A percentile compares a stretch with the other conserved stretches of the same genome.
phyloP scores from a whole-genome alignment of 2,113 vertebrate genomes.

The Coptodon bakossiorum region DNA sequence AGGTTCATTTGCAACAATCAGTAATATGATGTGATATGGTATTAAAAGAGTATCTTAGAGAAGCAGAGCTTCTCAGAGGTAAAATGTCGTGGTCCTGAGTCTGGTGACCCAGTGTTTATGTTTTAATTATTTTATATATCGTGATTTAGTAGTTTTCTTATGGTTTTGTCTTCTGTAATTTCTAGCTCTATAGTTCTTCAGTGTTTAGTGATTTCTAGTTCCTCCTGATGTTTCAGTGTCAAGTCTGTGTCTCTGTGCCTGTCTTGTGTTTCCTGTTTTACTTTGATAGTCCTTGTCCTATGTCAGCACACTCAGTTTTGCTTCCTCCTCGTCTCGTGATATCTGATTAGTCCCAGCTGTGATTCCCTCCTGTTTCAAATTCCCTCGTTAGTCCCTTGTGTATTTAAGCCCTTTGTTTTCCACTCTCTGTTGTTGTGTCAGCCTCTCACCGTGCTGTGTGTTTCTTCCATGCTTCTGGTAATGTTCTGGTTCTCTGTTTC shows the following conservation, averaged over 20 bases:
- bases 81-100: fast-evolving
- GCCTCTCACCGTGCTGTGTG: fast-evolving
- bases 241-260: not conserved
- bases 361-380: not conserved
- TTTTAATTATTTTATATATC: not conserved
- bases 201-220: not conserved
- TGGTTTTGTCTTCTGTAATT: not conserved
- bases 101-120: not conserved
- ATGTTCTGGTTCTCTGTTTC: not conserved
- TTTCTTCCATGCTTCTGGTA: not conserved
- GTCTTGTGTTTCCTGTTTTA: not conserved
- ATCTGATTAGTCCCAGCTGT: not conserved
- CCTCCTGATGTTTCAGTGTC: not conserved
- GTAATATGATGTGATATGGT: too few species aligned
- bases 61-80: too few species aligned
- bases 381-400: not conserved
- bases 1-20: not conserved
- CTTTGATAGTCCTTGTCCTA: not conserved
- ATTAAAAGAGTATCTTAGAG: too few species aligned
- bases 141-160: not conserved
- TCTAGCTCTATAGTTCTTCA: not conserved
- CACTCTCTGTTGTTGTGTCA: not conserved
- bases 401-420: not conserved
- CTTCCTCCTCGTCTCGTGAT: not conserved
- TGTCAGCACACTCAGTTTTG: not conserved